Base-by-base conservation (phyloP, 2,888 invertebrate species). In the Auanema freiburgensis region DNA sequence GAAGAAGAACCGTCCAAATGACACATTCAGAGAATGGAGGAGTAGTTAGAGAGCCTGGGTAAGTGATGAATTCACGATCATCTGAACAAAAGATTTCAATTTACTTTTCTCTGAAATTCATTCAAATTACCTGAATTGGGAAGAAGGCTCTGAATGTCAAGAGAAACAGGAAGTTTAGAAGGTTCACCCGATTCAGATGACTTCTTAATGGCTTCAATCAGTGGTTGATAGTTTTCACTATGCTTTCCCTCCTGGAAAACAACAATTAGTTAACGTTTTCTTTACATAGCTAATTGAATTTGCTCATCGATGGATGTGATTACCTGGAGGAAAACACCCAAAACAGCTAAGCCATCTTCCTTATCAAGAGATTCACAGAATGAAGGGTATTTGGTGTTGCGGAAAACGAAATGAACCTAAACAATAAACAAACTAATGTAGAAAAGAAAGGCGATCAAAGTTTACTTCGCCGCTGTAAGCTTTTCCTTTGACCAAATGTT, bases 11-110 rank as follows among this genome's bases (percentile, higher is more conserved):
- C 11, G 84, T 84, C 85, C 85, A 85, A 33, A 81, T 80, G 51
- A 84, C 84, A 54, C 83, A 80, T 67, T 85, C 85, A 40, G 71
- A 78, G 70, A 78, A 84, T 10, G 85, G 85, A 18, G 84, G 84
- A 23, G 84, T 82, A 14, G 85, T 85, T 46, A 85, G 72, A 0
- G 84, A 84, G 11, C 85, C 85, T 18, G 79, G 76, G 65, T 85
- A 85, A 3, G 83, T 84, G 78, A 84, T 84, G 72, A 81, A 85
- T 60, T 84, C 84, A 59, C 71, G 72, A 51, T 72, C 56, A 18
- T 76, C 78, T 64, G 61, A 14, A 33, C 33, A 33, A 67, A 69
- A 25, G 24, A 14, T 33, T 23, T 21, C 12, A 18, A 51, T 51
- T 14, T 51, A 50, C 50, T n/a, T 50, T 50, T 50, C 16, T 46